Base-by-base conservation (phyloP, 1,140 invertebrate species). In the Dendrolimus punctatus region DNA sequence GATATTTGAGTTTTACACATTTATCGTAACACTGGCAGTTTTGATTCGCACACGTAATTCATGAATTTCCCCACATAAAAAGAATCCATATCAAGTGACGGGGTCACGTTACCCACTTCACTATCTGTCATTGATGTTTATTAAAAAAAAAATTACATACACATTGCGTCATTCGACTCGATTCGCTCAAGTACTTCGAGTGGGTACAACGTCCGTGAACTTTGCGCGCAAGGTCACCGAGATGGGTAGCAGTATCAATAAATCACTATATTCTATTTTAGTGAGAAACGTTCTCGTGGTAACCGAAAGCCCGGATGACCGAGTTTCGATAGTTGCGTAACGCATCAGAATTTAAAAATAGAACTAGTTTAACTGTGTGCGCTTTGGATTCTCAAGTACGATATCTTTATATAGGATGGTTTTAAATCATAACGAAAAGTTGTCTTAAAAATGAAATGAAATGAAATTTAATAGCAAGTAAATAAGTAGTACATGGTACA, bases 161-260 rank as follows among this genome's bases (percentile, higher is more conserved):
- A 40, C 40, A 51, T 66, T 68, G 60, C 68, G 68, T 71, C 68
- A 66, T 58, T 44, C 55, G 52, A 36, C 40, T 41, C 7, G 46
- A 52, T 44, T 37, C n/a, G 37, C 39, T 40, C 46, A 42, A 23
- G 39, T 49, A 58, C 58, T 68, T 50, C 56, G 60, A 45, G 23
- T 67, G 52, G 51, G 59, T 69, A 64, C 54, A n/a, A 50, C 68
- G 84, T 67, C 83, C 85, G 56, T 87, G 85, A 87, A 87, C 85
- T 85, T 85, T 76, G 71, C 66, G 60, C 74, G 75, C 81, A 87
- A 87, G 85, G 85, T 74, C 83, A 68, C 49, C 49, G 46, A 23
- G 36, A 46, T 58, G 59, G 61, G 66, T 69, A 64, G 53, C 54
- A 58, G 65, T 37, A 78, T 81, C 78, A 75, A 73, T 76, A 77